Base-by-base conservation (phyloP, 1,140 invertebrate genomes). In the Battus philenor region DNA sequence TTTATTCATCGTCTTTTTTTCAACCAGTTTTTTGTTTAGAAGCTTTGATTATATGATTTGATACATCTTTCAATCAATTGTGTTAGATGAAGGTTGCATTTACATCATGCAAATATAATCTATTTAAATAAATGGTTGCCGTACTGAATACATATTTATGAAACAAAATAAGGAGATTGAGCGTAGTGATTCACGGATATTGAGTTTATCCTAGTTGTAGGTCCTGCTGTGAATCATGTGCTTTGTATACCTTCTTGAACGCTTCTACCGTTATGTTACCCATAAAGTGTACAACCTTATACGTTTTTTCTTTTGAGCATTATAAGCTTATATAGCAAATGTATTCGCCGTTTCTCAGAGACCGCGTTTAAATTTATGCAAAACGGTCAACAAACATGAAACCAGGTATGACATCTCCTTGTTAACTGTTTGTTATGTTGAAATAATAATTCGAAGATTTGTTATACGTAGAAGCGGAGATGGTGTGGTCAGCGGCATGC, bases 401-500 rank as follows among this genome's bases (percentile, higher is more conserved):
- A 15, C 11, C 11, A 20, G 24, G 6, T 12, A 10, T 15, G 24
- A 41, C 38, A 29, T 41, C 38, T 41, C 20, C 11, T 22, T 22
- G 18, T 34, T 34, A 36, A 36, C 33, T 36, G 33, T 36, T 36
- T 41, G 36, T 16, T 24, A 26, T 41, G 12, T 17, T 26, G 26
- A 24, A 39, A 38, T 39, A 39, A 39, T 26, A 39, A 39, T 39
- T 39, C 22, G 36, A 39, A 39, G 20, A 39, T 39, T 27, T 27
- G 6, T 27, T 27, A 39, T 39, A 26, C 36, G n/a, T 18, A 26
- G 36, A 39, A 39, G 12, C 20, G 47, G 47, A 34, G 47, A 44
- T 43, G 54, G 54, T 47, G 38, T 34, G 20, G 59, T 52, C 39
- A 56, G 60, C 32, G 54, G 47, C 48, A 55, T 51, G 55, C 51